phyloP scores from a whole-genome alignment of 2,888 invertebrate genomes.

The Lysandra bellargus region DNA sequence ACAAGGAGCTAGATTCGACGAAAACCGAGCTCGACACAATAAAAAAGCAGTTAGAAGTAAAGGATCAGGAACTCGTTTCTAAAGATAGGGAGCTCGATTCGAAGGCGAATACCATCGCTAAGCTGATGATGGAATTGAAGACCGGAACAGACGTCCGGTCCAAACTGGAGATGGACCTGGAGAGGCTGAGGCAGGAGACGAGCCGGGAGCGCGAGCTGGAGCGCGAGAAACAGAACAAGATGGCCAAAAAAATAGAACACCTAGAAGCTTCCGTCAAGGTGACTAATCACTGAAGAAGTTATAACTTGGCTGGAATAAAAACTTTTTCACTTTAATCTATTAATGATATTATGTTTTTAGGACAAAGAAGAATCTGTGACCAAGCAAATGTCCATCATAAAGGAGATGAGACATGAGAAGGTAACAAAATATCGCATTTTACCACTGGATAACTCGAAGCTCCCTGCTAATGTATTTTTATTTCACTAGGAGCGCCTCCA shows the following conservation, averaged over 20 bases:
- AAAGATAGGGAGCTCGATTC: constrained; percentile 48
- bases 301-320: not conserved
- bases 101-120: constrained; percentile 47
- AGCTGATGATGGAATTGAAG: constrained; percentile 53
- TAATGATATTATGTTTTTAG: constrained; percentile 43
- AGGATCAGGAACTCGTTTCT: constrained; percentile 41
- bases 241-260: constrained; percentile 45
- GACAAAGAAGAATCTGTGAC: constrained; percentile 54
- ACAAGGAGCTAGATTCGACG: constrained; percentile 24
- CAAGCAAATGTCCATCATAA: constrained; percentile 53
- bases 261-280: constrained; percentile 48
- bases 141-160: constrained; percentile 46
- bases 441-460: not conserved
- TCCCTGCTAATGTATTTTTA: not conserved
- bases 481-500: constrained; percentile 54
- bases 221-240: constrained; percentile 46
- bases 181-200: constrained; percentile 45
- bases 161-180: constrained; percentile 45
- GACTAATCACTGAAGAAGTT: constrained; percentile 31
- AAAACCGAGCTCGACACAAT: constrained; percentile 32
- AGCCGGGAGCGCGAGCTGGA: constrained; percentile 44
- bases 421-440: constrained; percentile 41
- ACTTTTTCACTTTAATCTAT: not conserved
- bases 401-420: constrained; percentile 57
- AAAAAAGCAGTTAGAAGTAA: constrained; percentile 42